Percentiles rank a stretch among this genome's conserved stretches.
Evolutionary conservation across 1,140 invertebrate genomes (phyloP).

Genomic region (Halesus radiatus): DNA sequence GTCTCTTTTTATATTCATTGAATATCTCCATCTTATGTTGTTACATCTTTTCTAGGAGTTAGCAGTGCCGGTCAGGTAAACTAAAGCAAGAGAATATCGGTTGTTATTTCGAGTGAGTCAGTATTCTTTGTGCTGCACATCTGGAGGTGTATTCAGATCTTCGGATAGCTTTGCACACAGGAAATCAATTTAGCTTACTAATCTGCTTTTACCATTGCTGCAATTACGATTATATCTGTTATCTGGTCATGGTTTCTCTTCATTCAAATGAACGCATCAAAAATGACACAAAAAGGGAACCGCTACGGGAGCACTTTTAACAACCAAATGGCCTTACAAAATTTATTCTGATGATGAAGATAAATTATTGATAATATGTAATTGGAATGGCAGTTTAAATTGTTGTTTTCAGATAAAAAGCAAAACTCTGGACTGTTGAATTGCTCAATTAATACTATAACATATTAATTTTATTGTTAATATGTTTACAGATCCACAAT

Average conservation of each 20-base stretch:
- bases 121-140: not conserved
- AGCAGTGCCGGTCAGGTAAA: conserved; percentile 10
- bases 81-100: not conserved
- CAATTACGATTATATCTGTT: not conserved
- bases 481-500: conserved; percentile 71
- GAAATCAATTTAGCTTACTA: not conserved
- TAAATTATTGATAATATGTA: not conserved
- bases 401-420: not conserved
- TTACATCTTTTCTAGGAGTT: conserved; percentile 6
- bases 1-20: no score
- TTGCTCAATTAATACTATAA: no score
- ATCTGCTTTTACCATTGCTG: no score
- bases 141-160: conserved; percentile 1
- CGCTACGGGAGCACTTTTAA: not conserved
- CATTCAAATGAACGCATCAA: no score
- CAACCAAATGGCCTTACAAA: not conserved
- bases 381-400: not conserved
- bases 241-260: not conserved
- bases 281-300: not conserved
- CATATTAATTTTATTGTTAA: not conserved
- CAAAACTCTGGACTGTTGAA: no score
- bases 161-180: conserved; percentile 6
- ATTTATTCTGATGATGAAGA: not conserved
- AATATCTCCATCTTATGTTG: not conserved
- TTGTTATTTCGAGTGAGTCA: not conserved